Base-by-base conservation (phyloP, 1,140 invertebrate species). In the Tyrophagus putrescentiae region DNA sequence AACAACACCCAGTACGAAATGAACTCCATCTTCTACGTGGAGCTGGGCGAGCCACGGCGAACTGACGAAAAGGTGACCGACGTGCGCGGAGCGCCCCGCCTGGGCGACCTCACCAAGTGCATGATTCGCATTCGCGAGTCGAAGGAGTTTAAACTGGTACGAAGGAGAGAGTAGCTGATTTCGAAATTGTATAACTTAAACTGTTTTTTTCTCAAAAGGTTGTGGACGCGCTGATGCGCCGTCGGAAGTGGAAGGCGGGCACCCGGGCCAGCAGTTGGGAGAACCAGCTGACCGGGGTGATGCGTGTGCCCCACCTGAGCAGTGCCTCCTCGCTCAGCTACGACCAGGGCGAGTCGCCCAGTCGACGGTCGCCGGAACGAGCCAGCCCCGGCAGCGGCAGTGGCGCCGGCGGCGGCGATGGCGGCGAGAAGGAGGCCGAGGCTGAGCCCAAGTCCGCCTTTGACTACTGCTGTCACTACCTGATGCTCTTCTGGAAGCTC, bases 1-100 rank as follows among this genome's bases (percentile, higher is more conserved):
- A 92, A 98, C 74, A 89, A 95, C 70, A 92, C 97, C 72, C 92
- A 90, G 69, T 98, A 98, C 70, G 92, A 98, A 71, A 97, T 97
- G 72, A 87, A 92, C 69, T 87, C 94, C 7, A 77, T 85, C 11
- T 95, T 98, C 71, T 92, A 85, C 70, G 81, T 98, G 0, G 83
- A 93, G 71, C 73, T 98, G 4, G 87, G 84, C 18, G 83, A 90
- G 65, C 93, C 94, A 6, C 79, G 81, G 68, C 76, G 86, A 66
- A 32, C 33, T 16, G 34, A 52, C 45, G 44, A 52, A 31, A 39
- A n/a, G 28, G 57, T 23, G 18, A 39, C 25, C 11, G 57, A 45
- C 65, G 77, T 96, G 66, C 75, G 92, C 69, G 94, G 93, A 7
- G 83, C 82, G 70, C 94, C 95, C 4, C 79, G 84, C 64, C 76